Evolutionary conservation across 2,113 vertebrate species (phyloP), one percentile per base, ranked within the genome.

Genomic region (Etheostoma spectabile): DNA sequence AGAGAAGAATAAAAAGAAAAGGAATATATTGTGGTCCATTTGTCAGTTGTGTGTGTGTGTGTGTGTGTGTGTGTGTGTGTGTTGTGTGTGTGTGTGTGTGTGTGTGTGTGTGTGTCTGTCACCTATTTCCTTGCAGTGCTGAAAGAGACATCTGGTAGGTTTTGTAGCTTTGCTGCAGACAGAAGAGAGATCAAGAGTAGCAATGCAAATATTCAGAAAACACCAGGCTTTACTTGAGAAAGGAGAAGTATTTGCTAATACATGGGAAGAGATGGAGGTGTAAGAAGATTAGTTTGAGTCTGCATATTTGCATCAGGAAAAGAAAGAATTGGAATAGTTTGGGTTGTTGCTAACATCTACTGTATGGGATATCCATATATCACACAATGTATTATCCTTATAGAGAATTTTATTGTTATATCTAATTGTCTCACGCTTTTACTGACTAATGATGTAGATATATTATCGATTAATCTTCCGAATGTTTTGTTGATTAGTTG

Each of bases 1-100:
- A 94, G 88, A 96, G 96, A 96, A 96, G 94, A 98, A 98, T 97
- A 98, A 99, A 97, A 96, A 96, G 78, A 93, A 94, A 95, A 90
- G 73, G 70, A 91, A 86, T 79, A 85, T 79, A 74, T 87, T 80
- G 82, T 91, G 77, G 74, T 86, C 60, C 45, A 48, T 87, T 80
- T 87, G 49, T 68, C n/a, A 61, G 56, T 89, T 78, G 18, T 73
- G 61, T 87, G 6, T 74, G 45, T 85, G 72, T 27, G 11, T 75
- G 64, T 82, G 5, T 80, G 18, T 70, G 62, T 52, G 46, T 86
- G 4, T 71, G 33, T 85, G 62, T 81, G 72, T n/a, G n/a, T n/a
- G n/a, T n/a, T n/a, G n/a, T n/a, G n/a, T n/a, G n/a, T n/a, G n/a
- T n/a, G n/a, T n/a, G n/a, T n/a, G n/a, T n/a, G n/a, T n/a, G n/a